phyloP scores from a whole-genome alignment of 2,888 invertebrate genomes.

The Melanotus villosus region DNA sequence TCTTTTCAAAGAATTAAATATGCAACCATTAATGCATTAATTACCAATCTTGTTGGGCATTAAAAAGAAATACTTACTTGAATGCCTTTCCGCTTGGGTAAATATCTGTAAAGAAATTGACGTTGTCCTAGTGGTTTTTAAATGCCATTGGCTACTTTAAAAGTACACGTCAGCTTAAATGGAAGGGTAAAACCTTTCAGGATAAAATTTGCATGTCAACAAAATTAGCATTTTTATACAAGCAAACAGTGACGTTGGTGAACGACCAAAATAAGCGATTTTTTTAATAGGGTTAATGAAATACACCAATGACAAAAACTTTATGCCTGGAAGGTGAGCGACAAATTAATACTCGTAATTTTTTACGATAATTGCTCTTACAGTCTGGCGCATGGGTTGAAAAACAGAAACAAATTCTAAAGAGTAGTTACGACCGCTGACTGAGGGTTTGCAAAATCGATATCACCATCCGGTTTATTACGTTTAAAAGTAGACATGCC shows the following conservation, averaged over 20 bases:
- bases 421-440: no score
- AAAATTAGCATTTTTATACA: slow-evolving; percentile 35
- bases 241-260: slow-evolving; percentile 12
- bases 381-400: neutral
- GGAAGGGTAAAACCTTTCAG: slow-evolving; percentile 26
- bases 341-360: neutral
- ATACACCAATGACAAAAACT: neutral
- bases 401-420: neutral
- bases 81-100: slow-evolving; percentile 6
- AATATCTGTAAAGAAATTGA: neutral
- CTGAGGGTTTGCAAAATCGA: neutral
- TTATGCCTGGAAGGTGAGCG: neutral
- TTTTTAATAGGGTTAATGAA: slow-evolving; percentile 12
- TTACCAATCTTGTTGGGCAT: no score
- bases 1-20: no score
- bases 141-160: slow-evolving; percentile 23
- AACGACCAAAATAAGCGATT: slow-evolving; percentile 14
- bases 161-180: slow-evolving; percentile 32
- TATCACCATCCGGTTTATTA: neutral
- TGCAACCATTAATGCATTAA: no score
- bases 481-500: neutral
- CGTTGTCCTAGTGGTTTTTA: neutral
- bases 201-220: slow-evolving; percentile 32
- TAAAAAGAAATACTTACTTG: slow-evolving; percentile 27
- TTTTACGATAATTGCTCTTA: neutral